Evolutionary conservation across 2,113 vertebrate species (phyloP).

Genomic region (Phrynosoma blainvillii): DNA sequence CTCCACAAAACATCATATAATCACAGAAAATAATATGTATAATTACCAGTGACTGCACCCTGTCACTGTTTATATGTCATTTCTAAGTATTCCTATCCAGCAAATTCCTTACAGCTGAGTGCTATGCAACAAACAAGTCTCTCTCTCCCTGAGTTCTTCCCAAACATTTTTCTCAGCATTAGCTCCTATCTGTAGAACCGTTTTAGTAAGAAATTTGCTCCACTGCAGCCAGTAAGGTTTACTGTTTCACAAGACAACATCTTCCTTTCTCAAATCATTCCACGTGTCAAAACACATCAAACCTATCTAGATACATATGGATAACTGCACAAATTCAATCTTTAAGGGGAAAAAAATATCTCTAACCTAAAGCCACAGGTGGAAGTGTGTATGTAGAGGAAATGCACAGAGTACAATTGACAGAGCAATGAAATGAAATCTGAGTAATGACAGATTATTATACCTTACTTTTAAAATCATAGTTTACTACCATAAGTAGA

Average conservation of each 20-base stretch:
- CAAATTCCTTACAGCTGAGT: background rate
- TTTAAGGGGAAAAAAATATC: background rate
- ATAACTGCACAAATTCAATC: background rate
- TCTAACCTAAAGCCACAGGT: no score
- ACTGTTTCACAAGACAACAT: background rate
- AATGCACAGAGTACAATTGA: background rate
- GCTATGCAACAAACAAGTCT: background rate
- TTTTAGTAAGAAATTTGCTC: background rate
- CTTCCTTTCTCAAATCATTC: background rate
- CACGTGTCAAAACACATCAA: background rate
- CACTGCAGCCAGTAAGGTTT: background rate
- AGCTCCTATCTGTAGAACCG: background rate
- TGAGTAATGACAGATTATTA: background rate
- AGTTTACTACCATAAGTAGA: background rate
- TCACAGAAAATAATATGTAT: no score
- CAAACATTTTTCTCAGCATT: background rate
- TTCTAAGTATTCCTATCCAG: background rate
- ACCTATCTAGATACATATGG: background rate
- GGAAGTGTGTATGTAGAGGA: background rate
- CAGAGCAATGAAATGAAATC: background rate
- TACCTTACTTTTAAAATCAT: background rate
- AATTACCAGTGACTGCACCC: background rate
- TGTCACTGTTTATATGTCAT: background rate
- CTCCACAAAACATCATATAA: background rate
- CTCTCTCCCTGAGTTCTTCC: background rate